Evolutionary conservation across 2,113 vertebrate genomes (phyloP), one percentile per base, ranked within the genome.

Genomic region (Cnemophilus loriae): DNA sequence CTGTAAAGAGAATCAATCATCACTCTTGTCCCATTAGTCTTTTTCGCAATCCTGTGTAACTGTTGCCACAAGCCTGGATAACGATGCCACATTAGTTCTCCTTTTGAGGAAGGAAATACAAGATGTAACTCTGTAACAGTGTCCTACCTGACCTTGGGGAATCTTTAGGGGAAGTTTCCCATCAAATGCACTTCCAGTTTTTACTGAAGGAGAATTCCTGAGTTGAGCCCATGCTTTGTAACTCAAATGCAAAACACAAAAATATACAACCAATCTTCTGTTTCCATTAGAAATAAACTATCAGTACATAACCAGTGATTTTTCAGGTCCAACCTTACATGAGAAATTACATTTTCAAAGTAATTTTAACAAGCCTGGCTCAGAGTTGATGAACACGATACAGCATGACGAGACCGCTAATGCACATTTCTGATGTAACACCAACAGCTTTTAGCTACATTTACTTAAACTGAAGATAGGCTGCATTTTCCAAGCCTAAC

Each of bases 61-160:
- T 77, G 71, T 60, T 93, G 90, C 81, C 95, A 86, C 83, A 86
- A 75, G 73, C 33, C 87, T 68, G 57, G 87, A 79, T 91, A 94
- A 96, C 1, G n/a, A 94, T 39, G 80, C 83, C 76, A 93, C 80
- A 90, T 94, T 84, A 90, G 90, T 96, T 88, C 90, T 92, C 55
- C 68, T 77, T 78, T 52, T 68, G 60, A 84, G 64, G 89, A 93
- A 74, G 56, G 11, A 79, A 61, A 69, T 78, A 53, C 64, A 84
- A 70, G 80, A 49, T 89, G 16, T 78, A 84, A 89, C 60, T 91
- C n/a, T 1, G 2, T 65, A 90, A 77, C 93, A 67, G n/a, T 68
- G 69, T 88, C 76, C 95, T 94, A 2, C 47, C 64, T 75, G 83
- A 94, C 88, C 83, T 89, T 96, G 92, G 65, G 69, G 83, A 88